A percentile compares a stretch with the other conserved stretches of the same genome.
Conservation (phyloP, 2,888 invertebrate species). For the Heliconius ismenius region DNA sequence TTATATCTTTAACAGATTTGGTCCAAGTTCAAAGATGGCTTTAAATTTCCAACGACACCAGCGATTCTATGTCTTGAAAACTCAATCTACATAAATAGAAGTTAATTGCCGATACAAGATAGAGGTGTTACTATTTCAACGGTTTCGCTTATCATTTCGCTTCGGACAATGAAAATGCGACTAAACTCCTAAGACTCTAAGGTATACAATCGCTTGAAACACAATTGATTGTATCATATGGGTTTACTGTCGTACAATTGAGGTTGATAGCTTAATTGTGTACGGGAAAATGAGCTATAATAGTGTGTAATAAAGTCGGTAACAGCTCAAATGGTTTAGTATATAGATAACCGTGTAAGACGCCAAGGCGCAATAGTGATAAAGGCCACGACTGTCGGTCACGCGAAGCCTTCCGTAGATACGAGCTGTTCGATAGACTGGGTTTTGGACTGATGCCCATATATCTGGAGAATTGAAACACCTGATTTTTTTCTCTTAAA, state of each 20-base stretch:
- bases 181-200: constrained; percentile 16
- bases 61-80: constrained; percentile 41
- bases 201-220: constrained; percentile 23
- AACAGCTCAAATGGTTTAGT: constrained; percentile 35
- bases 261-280: constrained; percentile 29
- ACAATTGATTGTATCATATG: constrained; percentile 32
- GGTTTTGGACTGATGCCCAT: constrained; percentile 38
- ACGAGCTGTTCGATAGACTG: constrained; percentile 40
- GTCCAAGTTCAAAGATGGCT: no score
- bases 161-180: constrained; percentile 14
- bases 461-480: constrained; percentile 14
- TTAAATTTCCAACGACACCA: constrained; percentile 6
- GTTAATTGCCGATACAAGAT: constrained; percentile 50
- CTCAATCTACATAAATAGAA: constrained; percentile 48
- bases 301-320: constrained; percentile 35
- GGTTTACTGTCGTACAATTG: constrained; percentile 35
- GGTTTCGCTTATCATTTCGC: constrained; percentile 31
- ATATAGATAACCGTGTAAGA: constrained; percentile 35
- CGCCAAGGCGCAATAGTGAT: constrained; percentile 50
- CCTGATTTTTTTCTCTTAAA: constrained; percentile 1
- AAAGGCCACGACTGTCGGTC: constrained; percentile 50
- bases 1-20: no score
- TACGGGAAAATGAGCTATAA: constrained; percentile 38
- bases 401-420: constrained; percentile 47
- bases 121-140: constrained; percentile 49